Conservation (phyloP, 2,797 vertebrate genomes). For the Danionella dracula region DNA sequence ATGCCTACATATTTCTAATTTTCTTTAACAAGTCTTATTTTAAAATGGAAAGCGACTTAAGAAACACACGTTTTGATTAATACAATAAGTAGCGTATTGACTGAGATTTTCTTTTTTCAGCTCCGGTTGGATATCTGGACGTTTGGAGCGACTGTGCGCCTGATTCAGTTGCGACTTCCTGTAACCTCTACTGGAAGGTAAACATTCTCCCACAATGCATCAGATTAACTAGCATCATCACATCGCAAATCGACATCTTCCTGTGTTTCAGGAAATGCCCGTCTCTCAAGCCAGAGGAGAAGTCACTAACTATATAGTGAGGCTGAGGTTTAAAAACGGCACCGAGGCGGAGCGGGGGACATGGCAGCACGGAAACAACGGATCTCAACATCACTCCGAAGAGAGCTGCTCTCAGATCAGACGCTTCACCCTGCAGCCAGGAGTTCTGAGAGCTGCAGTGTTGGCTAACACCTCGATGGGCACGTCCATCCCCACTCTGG, state of each 20-base stretch:
- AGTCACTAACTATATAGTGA: constrained; percentile 56
- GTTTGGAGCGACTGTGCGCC: constrained; percentile 65
- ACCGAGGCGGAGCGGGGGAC: neutral
- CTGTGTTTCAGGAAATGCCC: constrained; percentile 53
- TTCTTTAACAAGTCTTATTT: no score
- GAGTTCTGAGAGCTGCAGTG: constrained; percentile 19
- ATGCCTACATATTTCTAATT: no score
- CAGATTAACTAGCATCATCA: no score
- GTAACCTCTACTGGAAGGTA: constrained; percentile 69
- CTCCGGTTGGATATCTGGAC: constrained; percentile 60
- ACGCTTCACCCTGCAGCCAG: constrained; percentile 1
- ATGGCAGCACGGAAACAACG: neutral
- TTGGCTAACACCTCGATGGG: constrained; percentile 15
- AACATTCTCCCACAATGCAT: neutral
- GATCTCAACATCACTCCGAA: neutral
- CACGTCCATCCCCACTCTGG: constrained; percentile 7
- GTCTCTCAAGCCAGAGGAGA: constrained; percentile 47
- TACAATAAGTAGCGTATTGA: no score
- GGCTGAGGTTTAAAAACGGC: constrained; percentile 32
- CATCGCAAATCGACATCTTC: constrained; percentile 17
- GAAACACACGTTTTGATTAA: no score
- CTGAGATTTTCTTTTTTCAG: constrained; percentile 42
- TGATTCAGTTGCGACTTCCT: constrained; percentile 36
- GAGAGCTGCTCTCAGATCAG: neutral
- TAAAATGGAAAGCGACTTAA: no score